A percentile compares a stretch with the other conserved stretches of the same genome.
Evolutionary conservation across 2,113 vertebrate genomes (phyloP).

Genomic region (Protobothrops flavoviridis): DNA sequence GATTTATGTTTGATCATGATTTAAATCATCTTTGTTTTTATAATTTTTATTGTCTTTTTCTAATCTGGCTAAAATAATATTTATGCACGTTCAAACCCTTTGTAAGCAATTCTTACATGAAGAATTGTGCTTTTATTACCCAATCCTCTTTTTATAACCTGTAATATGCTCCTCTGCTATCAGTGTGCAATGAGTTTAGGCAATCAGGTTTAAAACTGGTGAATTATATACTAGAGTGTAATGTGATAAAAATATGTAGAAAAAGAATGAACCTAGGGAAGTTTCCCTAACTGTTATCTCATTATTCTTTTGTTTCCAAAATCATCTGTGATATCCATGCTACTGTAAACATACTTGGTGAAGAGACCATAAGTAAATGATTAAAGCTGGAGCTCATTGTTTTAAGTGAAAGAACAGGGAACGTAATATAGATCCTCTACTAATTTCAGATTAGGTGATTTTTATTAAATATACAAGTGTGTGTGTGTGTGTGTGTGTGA

Average conservation of each 20-base stretch:
- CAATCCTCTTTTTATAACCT: conserved; percentile 13
- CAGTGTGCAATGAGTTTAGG: not conserved
- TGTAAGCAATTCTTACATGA: not conserved
- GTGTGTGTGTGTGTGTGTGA: not conserved
- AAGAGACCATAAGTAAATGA: not conserved
- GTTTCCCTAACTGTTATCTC: not conserved
- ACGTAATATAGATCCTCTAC: not conserved
- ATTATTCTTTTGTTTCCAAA: not conserved
- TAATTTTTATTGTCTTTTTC: not conserved
- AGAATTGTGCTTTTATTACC: not conserved
- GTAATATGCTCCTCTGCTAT: not conserved
- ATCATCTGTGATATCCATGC: not conserved
- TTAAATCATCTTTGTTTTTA: not conserved
- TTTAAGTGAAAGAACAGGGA: not conserved
- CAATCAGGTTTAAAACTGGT: not conserved
- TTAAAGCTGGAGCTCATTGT: not conserved
- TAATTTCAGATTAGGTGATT: not conserved
- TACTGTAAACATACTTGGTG: not conserved
- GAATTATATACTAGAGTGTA: not conserved
- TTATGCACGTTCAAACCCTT: not conserved
- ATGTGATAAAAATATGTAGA: not conserved
- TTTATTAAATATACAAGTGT: not conserved
- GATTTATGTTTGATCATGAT: not conserved
- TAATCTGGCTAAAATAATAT: conserved; percentile 8
- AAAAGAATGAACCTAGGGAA: not conserved